These are phyloP conservation scores for Galleria mellonella DNA, from an alignment of 1,140 invertebrate species.

Conservation along the genomic window DNA sequence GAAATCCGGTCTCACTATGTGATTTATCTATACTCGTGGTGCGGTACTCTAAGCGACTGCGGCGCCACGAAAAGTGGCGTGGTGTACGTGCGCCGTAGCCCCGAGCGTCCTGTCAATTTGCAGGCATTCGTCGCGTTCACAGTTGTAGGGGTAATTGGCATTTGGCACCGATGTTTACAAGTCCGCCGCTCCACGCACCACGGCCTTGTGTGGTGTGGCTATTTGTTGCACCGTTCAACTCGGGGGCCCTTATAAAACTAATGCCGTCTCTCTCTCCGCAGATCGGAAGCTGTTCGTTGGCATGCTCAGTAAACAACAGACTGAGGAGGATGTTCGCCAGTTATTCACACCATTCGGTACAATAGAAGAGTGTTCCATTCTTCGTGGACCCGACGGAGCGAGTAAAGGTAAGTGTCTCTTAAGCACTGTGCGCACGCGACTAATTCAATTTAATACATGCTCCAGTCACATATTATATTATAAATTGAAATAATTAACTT, in stretches of 20 bases:
- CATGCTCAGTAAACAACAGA: conserved; percentile 99
- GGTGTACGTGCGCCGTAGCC: conserved; percentile 18
- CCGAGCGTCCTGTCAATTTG: conserved; percentile 9
- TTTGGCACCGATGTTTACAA: conserved; percentile 7
- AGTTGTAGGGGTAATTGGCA: not conserved
- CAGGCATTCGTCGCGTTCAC: not conserved
- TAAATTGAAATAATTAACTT: too few species aligned
- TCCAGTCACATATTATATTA: too few species aligned
- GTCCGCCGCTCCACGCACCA: conserved; percentile 61
- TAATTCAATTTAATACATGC: too few species aligned
- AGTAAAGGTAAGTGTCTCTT: conserved; percentile 90
- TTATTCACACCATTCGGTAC: conserved; percentile 96
- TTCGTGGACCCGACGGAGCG: conserved; percentile 95
- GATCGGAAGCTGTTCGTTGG: conserved; percentile 99
- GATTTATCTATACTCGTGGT: too few species aligned
- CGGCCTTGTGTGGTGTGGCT: conserved; percentile 61
- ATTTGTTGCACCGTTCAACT: conserved; percentile 15
- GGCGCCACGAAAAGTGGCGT: conserved; percentile 19
- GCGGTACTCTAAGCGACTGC: conserved; percentile 3
- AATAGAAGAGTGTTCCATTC: conserved; percentile 99
- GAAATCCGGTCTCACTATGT: too few species aligned
- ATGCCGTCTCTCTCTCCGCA: conserved; percentile 58
- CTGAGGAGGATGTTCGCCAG: conserved; percentile 98
- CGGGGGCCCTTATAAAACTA: too few species aligned
- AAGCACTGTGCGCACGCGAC: too few species aligned